phyloP scores from a whole-genome alignment of 2,888 invertebrate species.

The Linyphia triangularis region DNA sequence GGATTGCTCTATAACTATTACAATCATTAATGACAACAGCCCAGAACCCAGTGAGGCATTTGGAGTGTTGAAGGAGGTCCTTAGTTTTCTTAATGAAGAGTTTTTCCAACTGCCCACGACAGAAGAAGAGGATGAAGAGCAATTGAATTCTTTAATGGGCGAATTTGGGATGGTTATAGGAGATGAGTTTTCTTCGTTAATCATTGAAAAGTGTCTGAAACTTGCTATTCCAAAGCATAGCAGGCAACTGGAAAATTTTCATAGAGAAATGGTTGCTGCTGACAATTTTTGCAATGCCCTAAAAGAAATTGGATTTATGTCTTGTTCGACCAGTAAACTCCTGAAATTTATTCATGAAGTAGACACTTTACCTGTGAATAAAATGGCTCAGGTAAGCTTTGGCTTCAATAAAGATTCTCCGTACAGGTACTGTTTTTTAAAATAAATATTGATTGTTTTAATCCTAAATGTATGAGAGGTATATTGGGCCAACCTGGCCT shows the following conservation, averaged over 20 bases:
- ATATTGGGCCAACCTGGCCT: too few relatives aligned
- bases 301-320: conserved; percentile 80
- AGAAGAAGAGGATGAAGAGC: conserved; percentile 38
- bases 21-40: conserved; percentile 78
- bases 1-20: conserved; percentile 20
- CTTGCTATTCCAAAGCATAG: conserved; percentile 88
- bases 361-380: conserved; percentile 87
- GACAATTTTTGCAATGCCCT: conserved; percentile 85
- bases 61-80: conserved; percentile 82
- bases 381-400: conserved; percentile 83
- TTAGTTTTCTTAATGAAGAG: conserved; percentile 83
- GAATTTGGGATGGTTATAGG: conserved; percentile 82
- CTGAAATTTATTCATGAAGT: conserved; percentile 87
- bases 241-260: conserved; percentile 85
- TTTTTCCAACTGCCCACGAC: conserved; percentile 82
- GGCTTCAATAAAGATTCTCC: too few relatives aligned
- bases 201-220: conserved; percentile 87
- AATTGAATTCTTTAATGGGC: conserved; percentile 81
- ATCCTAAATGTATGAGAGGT: too few relatives aligned
- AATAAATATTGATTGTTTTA: too few relatives aligned
- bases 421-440: too few relatives aligned
- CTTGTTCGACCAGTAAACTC: conserved; percentile 81
- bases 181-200: conserved; percentile 84
- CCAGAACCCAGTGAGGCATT: conserved; percentile 83
- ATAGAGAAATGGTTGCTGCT: conserved; percentile 84